phyloP scores from a whole-genome alignment of 2,888 invertebrate genomes.

The Phorcus lineatus region DNA sequence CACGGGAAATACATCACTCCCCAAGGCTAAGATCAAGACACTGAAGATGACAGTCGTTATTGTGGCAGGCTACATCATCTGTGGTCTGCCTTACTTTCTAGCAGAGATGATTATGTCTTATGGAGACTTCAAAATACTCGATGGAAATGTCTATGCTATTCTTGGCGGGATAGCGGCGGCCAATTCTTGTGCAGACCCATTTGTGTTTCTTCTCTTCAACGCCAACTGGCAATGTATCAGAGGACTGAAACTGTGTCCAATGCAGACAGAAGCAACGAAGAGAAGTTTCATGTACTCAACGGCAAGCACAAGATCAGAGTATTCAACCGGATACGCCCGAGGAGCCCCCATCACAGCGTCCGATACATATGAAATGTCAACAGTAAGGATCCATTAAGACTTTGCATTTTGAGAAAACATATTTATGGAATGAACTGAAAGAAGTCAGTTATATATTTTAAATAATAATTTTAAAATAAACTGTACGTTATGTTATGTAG shows the following conservation, averaged over 20 bases:
- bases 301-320: slow-evolving; percentile 51
- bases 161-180: slow-evolving; percentile 72
- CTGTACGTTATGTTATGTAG: too few species aligned
- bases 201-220: slow-evolving; percentile 73
- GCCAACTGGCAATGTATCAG: slow-evolving; percentile 51
- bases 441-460: too few species aligned
- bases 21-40: slow-evolving; percentile 74
- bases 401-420: background rate
- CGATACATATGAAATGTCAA: slow-evolving; percentile 42
- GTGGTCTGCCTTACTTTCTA: slow-evolving; percentile 72
- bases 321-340: slow-evolving; percentile 40
- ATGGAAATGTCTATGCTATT: slow-evolving; percentile 56
- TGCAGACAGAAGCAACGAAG: slow-evolving; percentile 36
- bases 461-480: too few species aligned
- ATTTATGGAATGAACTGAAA: too few species aligned
- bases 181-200: slow-evolving; percentile 73
- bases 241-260: slow-evolving; percentile 44
- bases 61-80: slow-evolving; percentile 72
- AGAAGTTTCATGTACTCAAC: slow-evolving; percentile 51
- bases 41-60: slow-evolving; percentile 75
- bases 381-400: slow-evolving; percentile 26
- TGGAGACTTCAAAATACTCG: slow-evolving; percentile 61
- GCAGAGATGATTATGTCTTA: slow-evolving; percentile 73
- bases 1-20: slow-evolving; percentile 70
- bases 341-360: slow-evolving; percentile 35